Evolutionary conservation across 2,888 invertebrate species (phyloP).

Genomic region (Proisotoma minuta): DNA sequence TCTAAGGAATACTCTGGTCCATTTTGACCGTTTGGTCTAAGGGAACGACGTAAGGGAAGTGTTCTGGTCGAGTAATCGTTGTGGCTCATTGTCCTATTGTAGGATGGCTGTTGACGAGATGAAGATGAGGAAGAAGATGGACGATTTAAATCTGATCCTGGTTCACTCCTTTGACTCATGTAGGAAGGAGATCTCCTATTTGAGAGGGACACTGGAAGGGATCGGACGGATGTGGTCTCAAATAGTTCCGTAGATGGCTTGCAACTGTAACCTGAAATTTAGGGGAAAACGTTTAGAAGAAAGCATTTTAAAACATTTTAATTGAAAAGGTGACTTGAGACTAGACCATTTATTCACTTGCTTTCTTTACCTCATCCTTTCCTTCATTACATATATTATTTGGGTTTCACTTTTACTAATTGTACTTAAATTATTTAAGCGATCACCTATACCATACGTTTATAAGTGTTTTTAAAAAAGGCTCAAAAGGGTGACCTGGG

Average conservation of each 20-base stretch:
- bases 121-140: not conserved
- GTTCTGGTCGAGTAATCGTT: slow-evolving; percentile 29
- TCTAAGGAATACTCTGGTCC: slow-evolving; percentile 14
- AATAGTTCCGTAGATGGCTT: slow-evolving; percentile 22
- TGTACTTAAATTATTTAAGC: too few species aligned
- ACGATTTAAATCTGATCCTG: not conserved
- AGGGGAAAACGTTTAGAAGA: not conserved
- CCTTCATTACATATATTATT: too few species aligned
- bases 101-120: slow-evolving; percentile 16
- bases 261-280: not conserved
- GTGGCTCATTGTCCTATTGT: slow-evolving; percentile 37
- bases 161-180: slow-evolving; percentile 26
- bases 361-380: too few species aligned
- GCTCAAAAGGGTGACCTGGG: slow-evolving; percentile 46
- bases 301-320: not conserved
- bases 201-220: slow-evolving; percentile 28
- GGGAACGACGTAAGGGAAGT: slow-evolving; percentile 35
- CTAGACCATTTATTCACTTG: slow-evolving; percentile 1
- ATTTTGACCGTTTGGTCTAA: slow-evolving; percentile 29
- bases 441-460: too few species aligned
- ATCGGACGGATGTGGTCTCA: slow-evolving; percentile 37
- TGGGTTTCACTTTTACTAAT: too few species aligned
- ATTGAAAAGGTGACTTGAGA: slow-evolving; percentile 14
- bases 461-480: too few species aligned
- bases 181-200: slow-evolving; percentile 30